Conservation (phyloP, 64 coral and sea anemone species). For the Montipora cactus region DNA sequence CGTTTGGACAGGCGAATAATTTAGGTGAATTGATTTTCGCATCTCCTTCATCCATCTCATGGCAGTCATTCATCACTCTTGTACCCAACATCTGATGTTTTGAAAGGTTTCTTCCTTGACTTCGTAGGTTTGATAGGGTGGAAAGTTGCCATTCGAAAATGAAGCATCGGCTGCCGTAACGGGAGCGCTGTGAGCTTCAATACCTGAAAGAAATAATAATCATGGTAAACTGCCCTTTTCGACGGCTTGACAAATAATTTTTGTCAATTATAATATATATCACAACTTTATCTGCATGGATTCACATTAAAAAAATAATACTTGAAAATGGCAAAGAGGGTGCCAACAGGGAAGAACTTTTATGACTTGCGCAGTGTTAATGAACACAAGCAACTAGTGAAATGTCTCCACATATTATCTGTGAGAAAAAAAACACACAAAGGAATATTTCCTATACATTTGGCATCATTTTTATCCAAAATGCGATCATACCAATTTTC, state of each 20-base stretch:
- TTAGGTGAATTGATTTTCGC: neutral
- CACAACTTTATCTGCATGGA: neutral
- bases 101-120: neutral
- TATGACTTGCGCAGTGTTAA: neutral
- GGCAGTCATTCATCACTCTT: neutral
- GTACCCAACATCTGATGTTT: neutral
- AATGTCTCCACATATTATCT: neutral
- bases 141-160: neutral
- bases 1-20: conserved; percentile 44
- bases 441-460: neutral
- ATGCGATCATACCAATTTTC: too few relatives aligned
- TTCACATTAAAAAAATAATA: neutral
- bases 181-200: neutral
- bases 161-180: neutral
- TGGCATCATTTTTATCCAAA: too few relatives aligned
- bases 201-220: conserved; percentile 7
- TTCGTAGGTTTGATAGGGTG: conserved; percentile 14
- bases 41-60: neutral
- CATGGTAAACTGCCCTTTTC: neutral
- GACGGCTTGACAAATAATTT: too few relatives aligned
- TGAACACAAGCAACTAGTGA: neutral
- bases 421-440: neutral
- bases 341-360: neutral
- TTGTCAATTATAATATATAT: neutral
- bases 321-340: neutral